phyloP scores from a whole-genome alignment of 2,888 invertebrate genomes.

The Pyrgus malvae region DNA sequence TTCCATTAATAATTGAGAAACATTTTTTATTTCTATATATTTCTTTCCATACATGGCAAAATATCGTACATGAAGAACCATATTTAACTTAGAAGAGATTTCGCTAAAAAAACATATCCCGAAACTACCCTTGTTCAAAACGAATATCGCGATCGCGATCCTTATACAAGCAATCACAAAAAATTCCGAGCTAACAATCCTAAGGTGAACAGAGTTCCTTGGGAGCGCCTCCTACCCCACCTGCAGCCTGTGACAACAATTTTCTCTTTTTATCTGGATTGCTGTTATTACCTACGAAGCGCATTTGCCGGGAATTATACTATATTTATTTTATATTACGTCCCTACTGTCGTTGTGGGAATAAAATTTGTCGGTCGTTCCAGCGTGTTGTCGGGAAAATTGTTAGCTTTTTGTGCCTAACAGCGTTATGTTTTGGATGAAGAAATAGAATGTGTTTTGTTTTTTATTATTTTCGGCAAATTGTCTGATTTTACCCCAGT shows the following conservation, averaged over 20 bases:
- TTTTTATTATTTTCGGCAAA: background rate
- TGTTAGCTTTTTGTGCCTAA: slow-evolving; percentile 22
- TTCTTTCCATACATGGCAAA: too few relatives aligned
- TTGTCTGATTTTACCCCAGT: too few relatives aligned
- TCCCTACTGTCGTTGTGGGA: slow-evolving; percentile 39
- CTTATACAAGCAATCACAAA: too few relatives aligned
- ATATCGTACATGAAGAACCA: too few relatives aligned
- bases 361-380: slow-evolving; percentile 38
- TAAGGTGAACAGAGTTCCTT: too few relatives aligned
- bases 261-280: slow-evolving; percentile 63
- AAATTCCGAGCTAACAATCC: too few relatives aligned
- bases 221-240: slow-evolving; percentile 31
- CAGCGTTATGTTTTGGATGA: slow-evolving; percentile 4
- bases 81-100: too few relatives aligned
- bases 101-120: too few relatives aligned
- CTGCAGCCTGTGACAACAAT: slow-evolving; percentile 74
- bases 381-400: slow-evolving; percentile 17
- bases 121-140: too few relatives aligned
- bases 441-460: slow-evolving; percentile 2
- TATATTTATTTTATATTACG: slow-evolving; percentile 38
- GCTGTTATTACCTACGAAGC: slow-evolving; percentile 59
- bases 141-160: too few relatives aligned
- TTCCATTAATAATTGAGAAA: too few relatives aligned
- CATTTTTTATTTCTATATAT: too few relatives aligned
- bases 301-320: slow-evolving; percentile 43